Conservation (phyloP, 2,797 vertebrate genomes). For the Threskiornis aethiopicus region DNA sequence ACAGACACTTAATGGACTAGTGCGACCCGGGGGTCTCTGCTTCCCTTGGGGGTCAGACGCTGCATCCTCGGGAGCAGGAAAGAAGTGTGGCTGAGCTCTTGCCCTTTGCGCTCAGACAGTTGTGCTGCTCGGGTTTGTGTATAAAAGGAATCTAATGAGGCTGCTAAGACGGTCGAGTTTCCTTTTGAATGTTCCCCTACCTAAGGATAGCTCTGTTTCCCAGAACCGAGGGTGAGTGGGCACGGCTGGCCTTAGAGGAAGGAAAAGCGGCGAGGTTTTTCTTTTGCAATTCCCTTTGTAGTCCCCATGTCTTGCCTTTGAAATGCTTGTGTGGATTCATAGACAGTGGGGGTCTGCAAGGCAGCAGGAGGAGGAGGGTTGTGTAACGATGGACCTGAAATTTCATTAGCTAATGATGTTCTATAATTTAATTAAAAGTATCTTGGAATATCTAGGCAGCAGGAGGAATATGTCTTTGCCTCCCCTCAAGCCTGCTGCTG, state of each 20-base stretch:
- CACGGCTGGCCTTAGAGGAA: neutral
- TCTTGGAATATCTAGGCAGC: neutral
- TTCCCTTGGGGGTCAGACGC: neutral
- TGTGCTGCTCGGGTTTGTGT: neutral
- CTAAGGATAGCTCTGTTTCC: neutral
- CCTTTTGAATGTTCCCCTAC: neutral
- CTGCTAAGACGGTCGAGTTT: fast-evolving
- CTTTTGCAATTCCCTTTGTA: neutral
- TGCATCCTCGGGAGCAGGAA: neutral
- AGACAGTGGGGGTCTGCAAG: neutral
- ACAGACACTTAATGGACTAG: neutral
- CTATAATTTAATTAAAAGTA: constrained; percentile 16
- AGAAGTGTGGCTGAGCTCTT: neutral
- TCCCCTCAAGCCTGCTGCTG: constrained; percentile 25
- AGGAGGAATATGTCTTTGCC: neutral
- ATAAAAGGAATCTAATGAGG: neutral
- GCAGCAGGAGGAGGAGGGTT: neutral
- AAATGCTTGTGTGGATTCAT: neutral
- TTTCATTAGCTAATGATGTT: constrained; percentile 20
- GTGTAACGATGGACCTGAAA: neutral
- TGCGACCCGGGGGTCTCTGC: neutral
- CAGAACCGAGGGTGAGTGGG: neutral
- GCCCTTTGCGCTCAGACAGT: neutral
- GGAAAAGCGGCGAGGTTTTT: neutral
- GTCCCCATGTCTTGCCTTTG: neutral